These are phyloP conservation scores for Chymomyza caudatula DNA, from an alignment of 2,888 invertebrate genomes.

Conservation along the genomic window DNA sequence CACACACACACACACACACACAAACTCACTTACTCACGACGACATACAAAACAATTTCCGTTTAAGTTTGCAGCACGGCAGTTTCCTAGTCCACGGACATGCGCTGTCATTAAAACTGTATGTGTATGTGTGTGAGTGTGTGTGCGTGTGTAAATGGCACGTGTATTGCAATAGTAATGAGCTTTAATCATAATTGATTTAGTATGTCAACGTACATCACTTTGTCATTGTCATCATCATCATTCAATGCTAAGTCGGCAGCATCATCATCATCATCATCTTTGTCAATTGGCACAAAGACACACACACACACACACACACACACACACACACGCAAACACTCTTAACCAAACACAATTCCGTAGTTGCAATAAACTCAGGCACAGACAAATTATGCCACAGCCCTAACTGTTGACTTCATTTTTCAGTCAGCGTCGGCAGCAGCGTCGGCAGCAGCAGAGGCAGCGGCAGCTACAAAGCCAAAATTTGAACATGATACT, in stretches of 20 bases:
- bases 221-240: constrained; percentile 39
- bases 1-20: constrained; percentile 2
- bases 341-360: constrained; percentile 38
- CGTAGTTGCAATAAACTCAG: constrained; percentile 53
- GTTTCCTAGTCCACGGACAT: not conserved
- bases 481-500: constrained; percentile 3
- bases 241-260: not conserved
- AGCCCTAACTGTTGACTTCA: constrained; percentile 43
- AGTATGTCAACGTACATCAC: constrained; percentile 32
- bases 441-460: no score
- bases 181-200: constrained; percentile 72
- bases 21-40: constrained; percentile 11
- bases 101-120: constrained; percentile 29
- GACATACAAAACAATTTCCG: constrained; percentile 48
- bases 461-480: constrained; percentile 15
- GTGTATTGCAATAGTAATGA: constrained; percentile 58
- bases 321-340: not conserved
- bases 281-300: constrained; percentile 14
- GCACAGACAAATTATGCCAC: constrained; percentile 53
- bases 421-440: no score
- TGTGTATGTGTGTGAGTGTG: constrained; percentile 16
- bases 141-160: constrained; percentile 18
- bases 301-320: not conserved
- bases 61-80: constrained; percentile 52
- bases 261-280: constrained; percentile 45